Evolutionary conservation across 2,113 vertebrate genomes (phyloP), one percentile per base, ranked within the genome.

Genomic region (Microtus pennsylvanicus): DNA sequence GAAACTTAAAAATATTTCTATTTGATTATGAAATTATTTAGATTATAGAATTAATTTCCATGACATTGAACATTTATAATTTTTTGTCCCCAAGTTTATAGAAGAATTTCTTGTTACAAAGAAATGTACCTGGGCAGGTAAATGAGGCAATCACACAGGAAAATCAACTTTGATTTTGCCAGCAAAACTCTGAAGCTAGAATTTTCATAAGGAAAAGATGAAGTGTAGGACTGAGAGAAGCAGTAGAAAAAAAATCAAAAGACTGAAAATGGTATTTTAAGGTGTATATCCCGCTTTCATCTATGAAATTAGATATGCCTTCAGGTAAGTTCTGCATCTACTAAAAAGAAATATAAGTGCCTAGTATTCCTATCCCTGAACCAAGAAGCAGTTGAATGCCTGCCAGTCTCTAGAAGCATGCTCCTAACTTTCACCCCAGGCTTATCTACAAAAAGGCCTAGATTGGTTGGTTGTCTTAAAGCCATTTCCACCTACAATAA

Each of bases 1-100:
- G 22, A n/a, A 42, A 77, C 82, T 50, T 91, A 42, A 86, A 89
- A 28, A 42, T 75, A 80, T 80, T 92, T 96, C 3, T 61, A 26
- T 80, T 88, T 96, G 22, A 89, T 9, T 30, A 0, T 55, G 17
- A 7, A 38, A 24, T 52, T 28, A 72, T 58, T 88, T 96, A 21
- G 28, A 89, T 7, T 30, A 0, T 63, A 11, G 16, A 38, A 28
- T 52, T 35, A 72, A 91, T 93, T 81, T 91, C 0, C 17, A 42
- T 93, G 42, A 90, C 3, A 42, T 28, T 22, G 74, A 22, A 87
- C 10, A 6, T 81, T 85, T 55, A 52, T 55, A 52, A 33, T 16
- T 69, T 30, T 69, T 14, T 33, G 33, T 69, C 30, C 55, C 91
- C 1, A 74, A 35, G 7, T 94, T 94, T 1, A 93, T 38, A 82